phyloP scores from a whole-genome alignment of 2,888 invertebrate species.

The Byasa hedistus region DNA sequence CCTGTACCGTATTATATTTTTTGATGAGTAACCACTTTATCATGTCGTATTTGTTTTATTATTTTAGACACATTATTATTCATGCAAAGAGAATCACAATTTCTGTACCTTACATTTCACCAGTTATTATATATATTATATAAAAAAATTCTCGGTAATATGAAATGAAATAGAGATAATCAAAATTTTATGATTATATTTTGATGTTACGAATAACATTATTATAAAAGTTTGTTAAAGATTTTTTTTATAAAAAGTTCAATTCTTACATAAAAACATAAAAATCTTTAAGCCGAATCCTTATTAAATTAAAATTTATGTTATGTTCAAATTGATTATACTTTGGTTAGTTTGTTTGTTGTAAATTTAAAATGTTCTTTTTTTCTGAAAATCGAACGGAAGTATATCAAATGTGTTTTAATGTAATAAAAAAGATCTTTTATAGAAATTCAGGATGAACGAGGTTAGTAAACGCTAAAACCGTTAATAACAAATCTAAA shows the following conservation, averaged over 20 bases:
- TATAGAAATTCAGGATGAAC: no score
- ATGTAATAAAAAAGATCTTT: neutral
- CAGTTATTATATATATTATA: neutral
- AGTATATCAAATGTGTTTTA: neutral
- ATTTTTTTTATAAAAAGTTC: no score
- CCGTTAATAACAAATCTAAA: neutral
- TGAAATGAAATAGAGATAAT: neutral
- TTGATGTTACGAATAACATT: no score
- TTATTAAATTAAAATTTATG: no score
- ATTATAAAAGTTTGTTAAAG: no score
- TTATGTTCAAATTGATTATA: no score
- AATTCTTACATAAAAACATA: no score
- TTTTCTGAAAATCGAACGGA: no score
- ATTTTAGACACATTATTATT: neutral
- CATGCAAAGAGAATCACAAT: neutral
- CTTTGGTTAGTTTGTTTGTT: no score
- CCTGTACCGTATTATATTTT: constrained; percentile 3
- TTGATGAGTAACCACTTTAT: neutral
- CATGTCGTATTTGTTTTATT: constrained; percentile 2
- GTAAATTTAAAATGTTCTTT: no score
- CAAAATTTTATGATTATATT: neutral
- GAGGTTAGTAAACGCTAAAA: neutral
- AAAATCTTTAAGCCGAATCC: no score
- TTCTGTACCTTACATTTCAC: neutral
- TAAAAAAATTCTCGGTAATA: neutral